Percentiles rank a stretch among this genome's conserved stretches.
Conservation (phyloP, 2,888 invertebrate genomes). For the Onchidella celtica region DNA sequence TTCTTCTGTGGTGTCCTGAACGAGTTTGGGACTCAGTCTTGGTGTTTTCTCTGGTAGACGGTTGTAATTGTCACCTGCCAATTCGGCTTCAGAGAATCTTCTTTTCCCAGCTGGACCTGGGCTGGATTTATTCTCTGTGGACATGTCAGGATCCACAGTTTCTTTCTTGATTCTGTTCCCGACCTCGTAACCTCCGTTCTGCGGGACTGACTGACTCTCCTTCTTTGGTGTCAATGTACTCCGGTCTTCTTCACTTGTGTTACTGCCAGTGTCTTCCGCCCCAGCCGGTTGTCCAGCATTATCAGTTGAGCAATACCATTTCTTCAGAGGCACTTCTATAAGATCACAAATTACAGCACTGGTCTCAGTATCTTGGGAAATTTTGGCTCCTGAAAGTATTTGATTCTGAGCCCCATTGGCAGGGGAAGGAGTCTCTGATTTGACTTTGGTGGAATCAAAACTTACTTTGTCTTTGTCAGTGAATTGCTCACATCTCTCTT, state of each 20-base stretch:
- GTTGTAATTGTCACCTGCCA: background rate
- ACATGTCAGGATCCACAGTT: constrained; percentile 33
- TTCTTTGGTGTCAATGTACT: background rate
- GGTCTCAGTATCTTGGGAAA: background rate
- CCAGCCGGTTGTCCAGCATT: background rate
- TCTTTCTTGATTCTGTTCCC: constrained; percentile 49
- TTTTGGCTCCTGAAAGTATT: background rate
- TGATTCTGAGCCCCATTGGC: background rate
- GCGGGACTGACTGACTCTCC: background rate
- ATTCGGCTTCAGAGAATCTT: constrained; percentile 12
- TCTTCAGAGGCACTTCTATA: constrained; percentile 46
- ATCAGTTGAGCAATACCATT: constrained; percentile 39
- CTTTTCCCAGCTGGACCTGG: constrained; percentile 23
- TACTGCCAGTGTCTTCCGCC: background rate
- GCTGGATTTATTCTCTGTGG: background rate
- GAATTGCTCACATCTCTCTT: background rate
- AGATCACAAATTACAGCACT: constrained; percentile 48
- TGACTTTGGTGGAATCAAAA: background rate
- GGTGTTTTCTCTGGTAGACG: background rate
- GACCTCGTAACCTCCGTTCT: background rate
- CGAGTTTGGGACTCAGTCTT: background rate
- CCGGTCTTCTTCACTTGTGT: background rate
- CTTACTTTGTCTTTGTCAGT: background rate
- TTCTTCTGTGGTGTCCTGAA: constrained; percentile 8
- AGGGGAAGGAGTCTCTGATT: constrained; percentile 25